Base-by-base conservation (phyloP, 2,113 vertebrate species). In the Hipposideros armiger region DNA sequence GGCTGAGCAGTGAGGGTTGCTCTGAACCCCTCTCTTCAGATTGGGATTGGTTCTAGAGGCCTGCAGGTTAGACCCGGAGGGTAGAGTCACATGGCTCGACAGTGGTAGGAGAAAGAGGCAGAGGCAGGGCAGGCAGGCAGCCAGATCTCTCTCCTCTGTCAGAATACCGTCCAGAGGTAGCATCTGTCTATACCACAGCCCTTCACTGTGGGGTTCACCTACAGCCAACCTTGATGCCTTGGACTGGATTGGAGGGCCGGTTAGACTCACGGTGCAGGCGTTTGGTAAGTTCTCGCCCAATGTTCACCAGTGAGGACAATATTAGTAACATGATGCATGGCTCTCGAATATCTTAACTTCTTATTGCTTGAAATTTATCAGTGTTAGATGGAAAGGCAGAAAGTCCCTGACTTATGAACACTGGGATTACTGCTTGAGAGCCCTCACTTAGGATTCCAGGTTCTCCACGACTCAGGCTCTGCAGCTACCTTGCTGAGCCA, bases 341-440 rank as follows among this genome's bases (percentile, higher is more conserved):
- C 66, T 89, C 36, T 54, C 40, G 4, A n/a, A 45, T 58, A 85
- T 42, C 78, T 88, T 74, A 36, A 82, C 78, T 89, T 94, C 88
- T 64, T 11, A 47, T 7, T 56, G 56, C 50, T 87, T 42, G 24
- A 64, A 60, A 64, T 58, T 72, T 24, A 45, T 47, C 66, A 69
- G 56, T 14, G 30, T n/a, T n/a, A 26, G 50, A 5, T 76, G 24
- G 56, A 80, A 85, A 85, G 8, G 20, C 47, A 72, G 15, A 14
- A 20, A 77, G 22, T 28, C 50, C 19, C 40, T 76, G 77, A 54
- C 36, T 88, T 74, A 72, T 2, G 32, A 87, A 62, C 32, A 50
- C 17, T 19, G 30, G 42, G 30, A 42, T 56, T 47, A n/a, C 0
- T 45, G 72, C 30, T 30, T 52, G 56, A 58, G n/a, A 82, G 40